A percentile compares a stretch with the other conserved stretches of the same genome.
Evolutionary conservation across 2,797 vertebrate species (phyloP).

Genomic region (Phaenicophaeus curvirostris): DNA sequence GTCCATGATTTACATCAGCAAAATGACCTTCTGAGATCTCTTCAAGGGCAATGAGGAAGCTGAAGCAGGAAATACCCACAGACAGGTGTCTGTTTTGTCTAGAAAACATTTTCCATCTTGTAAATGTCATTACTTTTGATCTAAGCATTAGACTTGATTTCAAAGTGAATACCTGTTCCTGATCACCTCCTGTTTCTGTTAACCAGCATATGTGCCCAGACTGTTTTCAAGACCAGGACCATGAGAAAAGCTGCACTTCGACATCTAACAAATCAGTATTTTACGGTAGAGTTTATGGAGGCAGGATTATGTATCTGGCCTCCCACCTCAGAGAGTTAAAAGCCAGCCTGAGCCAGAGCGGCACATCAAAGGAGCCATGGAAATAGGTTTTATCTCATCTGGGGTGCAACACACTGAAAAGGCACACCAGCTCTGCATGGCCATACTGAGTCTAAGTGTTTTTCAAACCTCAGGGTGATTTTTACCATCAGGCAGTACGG

Average conservation of each 20-base stretch:
- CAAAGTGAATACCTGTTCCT: neutral
- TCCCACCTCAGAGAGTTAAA: neutral
- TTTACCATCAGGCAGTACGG: neutral
- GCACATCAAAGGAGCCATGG: neutral
- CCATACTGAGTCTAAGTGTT: accelerated
- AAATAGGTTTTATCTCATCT: neutral
- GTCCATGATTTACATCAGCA: neutral
- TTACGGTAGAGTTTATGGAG: neutral
- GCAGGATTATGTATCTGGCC: neutral
- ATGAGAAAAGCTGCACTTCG: neutral
- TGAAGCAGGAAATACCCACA: neutral
- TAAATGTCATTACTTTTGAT: neutral
- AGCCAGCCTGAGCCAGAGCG: neutral
- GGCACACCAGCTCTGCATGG: neutral
- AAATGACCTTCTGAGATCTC: neutral
- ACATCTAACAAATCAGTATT: neutral
- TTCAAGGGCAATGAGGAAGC: slow-evolving; percentile 14
- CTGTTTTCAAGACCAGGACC: neutral
- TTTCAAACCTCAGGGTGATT: neutral
- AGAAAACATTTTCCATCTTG: neutral
- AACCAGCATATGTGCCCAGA: accelerated
- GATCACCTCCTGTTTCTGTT: neutral
- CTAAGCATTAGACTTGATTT: neutral
- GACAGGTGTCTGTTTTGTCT: neutral
- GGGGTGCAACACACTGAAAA: neutral